Conservation (phyloP, 2,797 vertebrate species). For the Petrocephalus sullivani region DNA sequence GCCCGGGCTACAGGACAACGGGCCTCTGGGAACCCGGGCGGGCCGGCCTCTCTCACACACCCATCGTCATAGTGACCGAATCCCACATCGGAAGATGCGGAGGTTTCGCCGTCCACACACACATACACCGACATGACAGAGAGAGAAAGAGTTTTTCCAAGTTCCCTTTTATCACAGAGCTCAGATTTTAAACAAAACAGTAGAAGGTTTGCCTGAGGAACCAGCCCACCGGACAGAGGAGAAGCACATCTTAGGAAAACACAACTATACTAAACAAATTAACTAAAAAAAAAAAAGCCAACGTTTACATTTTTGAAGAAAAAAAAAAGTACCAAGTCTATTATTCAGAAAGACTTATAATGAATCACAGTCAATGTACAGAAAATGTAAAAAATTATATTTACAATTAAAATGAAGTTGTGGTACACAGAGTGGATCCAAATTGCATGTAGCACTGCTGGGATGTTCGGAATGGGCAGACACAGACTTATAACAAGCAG, state of each 20-base stretch:
- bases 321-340: conserved; percentile 62
- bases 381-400: conserved; percentile 48
- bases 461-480: conserved; percentile 73
- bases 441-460: conserved; percentile 63
- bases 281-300: conserved; percentile 37
- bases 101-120: conserved; percentile 1
- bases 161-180: conserved; percentile 34
- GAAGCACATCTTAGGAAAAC: conserved; percentile 19
- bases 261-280: conserved; percentile 26
- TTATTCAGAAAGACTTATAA: conserved; percentile 51
- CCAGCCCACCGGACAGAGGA: conserved; percentile 33
- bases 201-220: conserved; percentile 40
- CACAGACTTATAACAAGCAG: conserved; percentile 51
- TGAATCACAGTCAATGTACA: conserved; percentile 62
- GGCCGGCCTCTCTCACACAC: neutral
- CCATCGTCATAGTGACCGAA: neutral
- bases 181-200: conserved; percentile 40
- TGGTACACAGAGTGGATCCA: conserved; percentile 56
- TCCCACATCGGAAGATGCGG: neutral
- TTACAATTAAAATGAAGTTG: conserved; percentile 49
- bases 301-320: conserved; percentile 37
- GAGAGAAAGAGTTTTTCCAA: conserved; percentile 30
- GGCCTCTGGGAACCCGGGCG: neutral
- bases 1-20: neutral
- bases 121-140: conserved; percentile 16